Evolutionary conservation across 2,888 invertebrate genomes (phyloP), one percentile per base, ranked within the genome.

Genomic region (Melipona beecheii): DNA sequence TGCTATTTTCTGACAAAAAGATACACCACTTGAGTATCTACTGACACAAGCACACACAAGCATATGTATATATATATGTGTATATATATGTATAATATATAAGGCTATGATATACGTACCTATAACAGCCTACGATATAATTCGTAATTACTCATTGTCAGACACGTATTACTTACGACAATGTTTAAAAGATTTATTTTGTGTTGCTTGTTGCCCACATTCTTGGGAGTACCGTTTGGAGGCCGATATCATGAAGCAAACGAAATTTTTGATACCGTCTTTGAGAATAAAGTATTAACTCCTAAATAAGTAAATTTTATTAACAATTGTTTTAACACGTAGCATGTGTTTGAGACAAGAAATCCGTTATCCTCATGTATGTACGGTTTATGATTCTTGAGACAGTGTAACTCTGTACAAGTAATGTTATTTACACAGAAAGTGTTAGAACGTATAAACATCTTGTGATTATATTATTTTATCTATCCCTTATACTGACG

Each of bases 231-330:
- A 27, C 56, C 76, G 0, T 0, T 76, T 3, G 9, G 11, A 19
- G 36, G 56, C 6, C 5, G 68, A 4, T 13, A 36, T 4, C 3
- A 75, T 21, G 36, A 50, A 6, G 13, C 3, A 2, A 21, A 54
- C 21, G 3, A 19, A 4, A 6, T 19, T 4, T 0, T 17, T 43
- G 4, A 50, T n/a, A 6, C n/a, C 0, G 4, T 4, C 0, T 31
- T 21, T 13, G 11, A 70, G 0, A 2, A 3, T 11, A 0, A 27
- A 2, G 5, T 4, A 0, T 49, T 15, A 52, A 49, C 4, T 0
- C 65, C 82, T 43, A 24, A 24, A 81, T 81, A 54, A 82, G 81
- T 81, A 56, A 15, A 60, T 60, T 81, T 52, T 56, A 36, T 1
- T n/a, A 15, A 2, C n/a, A 65, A 65, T 43, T 65, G 9, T 21